phyloP scores from a whole-genome alignment of 2,888 invertebrate species.

The Leucania comma region DNA sequence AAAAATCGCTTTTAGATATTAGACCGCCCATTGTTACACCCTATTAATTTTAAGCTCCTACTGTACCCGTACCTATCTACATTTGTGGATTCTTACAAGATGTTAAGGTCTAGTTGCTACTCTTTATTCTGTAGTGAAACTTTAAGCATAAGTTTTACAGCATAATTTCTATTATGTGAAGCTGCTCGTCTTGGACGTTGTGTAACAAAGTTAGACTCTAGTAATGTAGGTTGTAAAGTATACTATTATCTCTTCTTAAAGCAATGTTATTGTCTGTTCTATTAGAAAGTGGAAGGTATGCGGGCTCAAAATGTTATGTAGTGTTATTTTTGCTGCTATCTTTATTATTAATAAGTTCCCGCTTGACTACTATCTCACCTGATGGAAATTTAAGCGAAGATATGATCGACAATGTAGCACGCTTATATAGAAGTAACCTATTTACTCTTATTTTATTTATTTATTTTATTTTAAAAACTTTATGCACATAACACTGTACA shows the following conservation, averaged over 20 bases:
- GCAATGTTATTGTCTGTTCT: slow-evolving; percentile 25
- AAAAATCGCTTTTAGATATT: no score
- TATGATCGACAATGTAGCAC: no score
- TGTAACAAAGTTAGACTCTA: slow-evolving; percentile 39
- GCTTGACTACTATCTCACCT: no score
- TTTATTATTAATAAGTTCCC: no score
- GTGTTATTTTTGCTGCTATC: neutral
- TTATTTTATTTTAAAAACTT: no score
- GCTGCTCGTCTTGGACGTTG: slow-evolving; percentile 2
- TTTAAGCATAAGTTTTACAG: slow-evolving; percentile 35
- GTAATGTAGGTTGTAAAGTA: slow-evolving; percentile 34
- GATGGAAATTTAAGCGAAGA: no score
- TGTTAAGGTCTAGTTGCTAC: neutral
- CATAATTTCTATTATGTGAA: slow-evolving; percentile 29
- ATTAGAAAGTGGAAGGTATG: neutral
- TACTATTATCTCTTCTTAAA: slow-evolving; percentile 23
- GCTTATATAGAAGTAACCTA: no score
- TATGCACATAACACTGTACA: no score
- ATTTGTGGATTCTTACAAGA: neutral
- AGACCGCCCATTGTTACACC: no score
- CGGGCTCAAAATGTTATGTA: neutral
- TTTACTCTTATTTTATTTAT: no score
- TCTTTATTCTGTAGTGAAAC: slow-evolving; percentile 16
- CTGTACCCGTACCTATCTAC: neutral
- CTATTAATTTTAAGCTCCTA: no score